Percentiles rank a stretch among this genome's conserved stretches.
Evolutionary conservation across 2,113 vertebrate species (phyloP).

Genomic region (Onychostoma macrolepis): DNA sequence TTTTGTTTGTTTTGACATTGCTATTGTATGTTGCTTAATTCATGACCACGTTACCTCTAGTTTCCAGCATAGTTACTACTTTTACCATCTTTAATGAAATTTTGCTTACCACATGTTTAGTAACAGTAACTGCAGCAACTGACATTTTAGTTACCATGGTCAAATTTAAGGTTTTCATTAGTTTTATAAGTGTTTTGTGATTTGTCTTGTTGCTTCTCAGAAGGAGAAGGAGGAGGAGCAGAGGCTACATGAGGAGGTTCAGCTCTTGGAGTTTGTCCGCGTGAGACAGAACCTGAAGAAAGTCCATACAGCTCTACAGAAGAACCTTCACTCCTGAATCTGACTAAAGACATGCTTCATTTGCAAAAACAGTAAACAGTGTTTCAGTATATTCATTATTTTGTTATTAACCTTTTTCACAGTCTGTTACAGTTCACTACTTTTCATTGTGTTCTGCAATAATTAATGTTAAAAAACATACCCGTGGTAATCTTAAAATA

Average conservation of each 20-base stretch:
- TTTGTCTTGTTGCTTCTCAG: constrained; percentile 50
- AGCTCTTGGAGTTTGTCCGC: constrained; percentile 72
- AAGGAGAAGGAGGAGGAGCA: constrained; percentile 66
- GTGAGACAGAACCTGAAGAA: constrained; percentile 76
- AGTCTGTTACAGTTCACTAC: not conserved
- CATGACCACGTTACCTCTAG: not conserved
- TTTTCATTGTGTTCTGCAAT: not conserved
- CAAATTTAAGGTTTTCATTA: not conserved
- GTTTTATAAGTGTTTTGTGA: not conserved
- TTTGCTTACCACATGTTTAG: not conserved
- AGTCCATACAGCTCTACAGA: constrained; percentile 67
- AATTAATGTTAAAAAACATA: not conserved
- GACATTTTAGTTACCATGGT: not conserved
- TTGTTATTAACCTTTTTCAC: not conserved
- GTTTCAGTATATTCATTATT: not conserved
- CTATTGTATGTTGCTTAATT: not conserved
- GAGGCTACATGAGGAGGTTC: constrained; percentile 61
- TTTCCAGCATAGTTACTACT: not conserved
- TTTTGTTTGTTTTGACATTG: not conserved
- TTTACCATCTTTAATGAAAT: not conserved
- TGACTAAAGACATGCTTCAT: not conserved
- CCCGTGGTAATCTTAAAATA: not conserved
- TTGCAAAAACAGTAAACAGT: constrained; percentile 4
- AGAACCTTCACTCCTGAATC: constrained; percentile 55
- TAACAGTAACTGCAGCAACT: not conserved